Conservation (phyloP, 2,888 invertebrate species). For the Coremacera marginata region DNA sequence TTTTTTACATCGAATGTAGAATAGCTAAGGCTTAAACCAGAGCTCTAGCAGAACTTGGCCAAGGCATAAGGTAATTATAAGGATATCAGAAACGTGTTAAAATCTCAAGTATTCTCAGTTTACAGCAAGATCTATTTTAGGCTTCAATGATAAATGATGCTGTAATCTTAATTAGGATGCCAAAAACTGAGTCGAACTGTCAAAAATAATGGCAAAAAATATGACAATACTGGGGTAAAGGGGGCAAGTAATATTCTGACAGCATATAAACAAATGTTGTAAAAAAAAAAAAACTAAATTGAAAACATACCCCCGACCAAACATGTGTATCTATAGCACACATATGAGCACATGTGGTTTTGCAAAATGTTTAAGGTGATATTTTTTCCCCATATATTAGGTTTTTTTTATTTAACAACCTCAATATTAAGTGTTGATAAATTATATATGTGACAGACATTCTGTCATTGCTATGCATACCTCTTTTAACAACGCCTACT, state of each 20-base stretch:
- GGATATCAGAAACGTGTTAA: background rate
- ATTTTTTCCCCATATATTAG: too few species aligned
- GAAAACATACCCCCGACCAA: background rate
- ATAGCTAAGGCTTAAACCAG: too few species aligned
- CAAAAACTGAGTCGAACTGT: slow-evolving; percentile 6
- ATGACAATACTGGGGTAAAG: too few species aligned
- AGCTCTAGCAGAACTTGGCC: background rate
- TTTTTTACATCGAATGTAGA: too few species aligned
- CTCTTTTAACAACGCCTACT: background rate
- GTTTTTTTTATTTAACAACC: background rate
- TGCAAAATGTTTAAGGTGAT: background rate
- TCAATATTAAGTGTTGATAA: slow-evolving; percentile 21
- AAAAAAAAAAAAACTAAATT: background rate
- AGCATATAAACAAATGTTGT: background rate
- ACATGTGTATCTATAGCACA: background rate
- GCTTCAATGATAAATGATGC: slow-evolving; percentile 8
- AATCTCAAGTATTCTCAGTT: background rate
- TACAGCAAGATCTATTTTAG: background rate
- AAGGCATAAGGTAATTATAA: background rate
- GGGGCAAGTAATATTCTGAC: background rate
- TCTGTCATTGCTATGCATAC: background rate
- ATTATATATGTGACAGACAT: slow-evolving; percentile 15
- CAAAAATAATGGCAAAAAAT: slow-evolving; percentile 3
- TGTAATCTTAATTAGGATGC: slow-evolving; percentile 8
- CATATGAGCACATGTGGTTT: slow-evolving; percentile 4